Evolutionary conservation across 1,140 invertebrate species (phyloP).

Genomic region (Ips nitidus): DNA sequence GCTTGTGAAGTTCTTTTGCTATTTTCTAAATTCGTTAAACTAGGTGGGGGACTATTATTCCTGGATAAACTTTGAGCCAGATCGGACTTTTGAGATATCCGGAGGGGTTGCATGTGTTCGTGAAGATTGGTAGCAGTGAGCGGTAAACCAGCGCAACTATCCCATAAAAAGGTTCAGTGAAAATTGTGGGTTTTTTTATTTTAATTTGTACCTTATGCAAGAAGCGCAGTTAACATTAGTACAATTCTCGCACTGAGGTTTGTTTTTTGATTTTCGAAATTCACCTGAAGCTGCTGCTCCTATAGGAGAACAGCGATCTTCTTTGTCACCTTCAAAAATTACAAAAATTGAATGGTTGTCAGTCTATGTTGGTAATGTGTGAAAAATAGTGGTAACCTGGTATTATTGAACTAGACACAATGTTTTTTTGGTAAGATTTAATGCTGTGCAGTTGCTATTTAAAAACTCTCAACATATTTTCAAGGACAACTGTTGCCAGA

Average conservation of each 20-base stretch:
- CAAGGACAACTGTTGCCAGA: neutral
- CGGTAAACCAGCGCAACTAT: constrained; percentile 57
- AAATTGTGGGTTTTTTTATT: neutral
- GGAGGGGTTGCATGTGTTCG: constrained; percentile 66
- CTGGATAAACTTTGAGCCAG: constrained; percentile 50
- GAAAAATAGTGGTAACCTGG: too few relatives aligned
- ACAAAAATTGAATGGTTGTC: neutral
- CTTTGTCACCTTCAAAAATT: constrained; percentile 19
- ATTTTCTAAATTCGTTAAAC: constrained; percentile 52
- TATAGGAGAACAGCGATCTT: constrained; percentile 27
- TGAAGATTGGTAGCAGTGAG: constrained; percentile 56
- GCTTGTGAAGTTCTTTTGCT: constrained; percentile 42
- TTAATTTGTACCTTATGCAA: constrained; percentile 20
- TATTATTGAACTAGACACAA: too few relatives aligned
- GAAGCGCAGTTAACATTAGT: constrained; percentile 58
- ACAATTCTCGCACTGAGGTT: constrained; percentile 80
- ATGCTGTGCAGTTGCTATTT: neutral
- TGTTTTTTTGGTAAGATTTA: too few relatives aligned
- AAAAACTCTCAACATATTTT: neutral
- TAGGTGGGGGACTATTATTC: constrained; percentile 54
- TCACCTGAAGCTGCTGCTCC: constrained; percentile 35
- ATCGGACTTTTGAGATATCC: constrained; percentile 55
- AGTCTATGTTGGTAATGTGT: too few relatives aligned
- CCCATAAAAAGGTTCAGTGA: neutral
- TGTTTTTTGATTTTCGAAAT: constrained; percentile 50